A percentile compares a stretch with the other conserved stretches of the same genome.
Evolutionary conservation across 2,888 invertebrate species (phyloP).

Genomic region (Cryptus viduatorius): DNA sequence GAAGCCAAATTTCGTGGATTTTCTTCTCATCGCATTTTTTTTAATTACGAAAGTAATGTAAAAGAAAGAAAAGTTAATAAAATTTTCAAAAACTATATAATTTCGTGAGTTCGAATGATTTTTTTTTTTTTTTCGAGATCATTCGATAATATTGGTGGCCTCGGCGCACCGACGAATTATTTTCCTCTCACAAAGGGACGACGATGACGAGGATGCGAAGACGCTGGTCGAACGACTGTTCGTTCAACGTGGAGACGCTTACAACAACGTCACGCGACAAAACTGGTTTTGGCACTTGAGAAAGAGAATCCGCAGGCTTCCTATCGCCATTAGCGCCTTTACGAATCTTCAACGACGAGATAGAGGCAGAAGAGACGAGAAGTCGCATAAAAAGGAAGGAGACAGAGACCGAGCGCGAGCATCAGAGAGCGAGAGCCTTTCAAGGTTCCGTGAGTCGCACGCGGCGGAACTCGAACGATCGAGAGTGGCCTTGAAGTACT

Average conservation of each 20-base stretch:
- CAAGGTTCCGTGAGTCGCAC: constrained; percentile 58
- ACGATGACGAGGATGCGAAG: background rate
- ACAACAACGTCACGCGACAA: constrained; percentile 47
- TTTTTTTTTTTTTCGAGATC: background rate
- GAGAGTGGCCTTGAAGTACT: constrained; percentile 59
- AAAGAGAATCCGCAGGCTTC: constrained; percentile 24
- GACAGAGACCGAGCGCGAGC: constrained; percentile 23
- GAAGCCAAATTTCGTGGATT: too few relatives aligned
- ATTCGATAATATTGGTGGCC: background rate
- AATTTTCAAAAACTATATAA: too few relatives aligned
- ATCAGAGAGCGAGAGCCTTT: constrained; percentile 48
- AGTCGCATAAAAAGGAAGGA: constrained; percentile 19
- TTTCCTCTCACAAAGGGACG: constrained; percentile 24
- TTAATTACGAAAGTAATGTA: background rate
- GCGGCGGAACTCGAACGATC: constrained; percentile 51
- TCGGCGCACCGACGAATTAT: constrained; percentile 20
- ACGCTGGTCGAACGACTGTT: constrained; percentile 9
- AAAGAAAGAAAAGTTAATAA: too few relatives aligned
- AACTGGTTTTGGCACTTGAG: constrained; percentile 62
- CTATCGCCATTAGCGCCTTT: constrained; percentile 24
- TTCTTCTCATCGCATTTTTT: too few relatives aligned
- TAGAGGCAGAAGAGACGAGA: constrained; percentile 3
- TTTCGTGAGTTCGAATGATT: too few relatives aligned
- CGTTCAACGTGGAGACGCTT: constrained; percentile 1
- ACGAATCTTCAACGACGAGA: constrained; percentile 28